phyloP scores from a whole-genome alignment of 2,797 vertebrate species.

The Parauchenoglanis ngamensis region DNA sequence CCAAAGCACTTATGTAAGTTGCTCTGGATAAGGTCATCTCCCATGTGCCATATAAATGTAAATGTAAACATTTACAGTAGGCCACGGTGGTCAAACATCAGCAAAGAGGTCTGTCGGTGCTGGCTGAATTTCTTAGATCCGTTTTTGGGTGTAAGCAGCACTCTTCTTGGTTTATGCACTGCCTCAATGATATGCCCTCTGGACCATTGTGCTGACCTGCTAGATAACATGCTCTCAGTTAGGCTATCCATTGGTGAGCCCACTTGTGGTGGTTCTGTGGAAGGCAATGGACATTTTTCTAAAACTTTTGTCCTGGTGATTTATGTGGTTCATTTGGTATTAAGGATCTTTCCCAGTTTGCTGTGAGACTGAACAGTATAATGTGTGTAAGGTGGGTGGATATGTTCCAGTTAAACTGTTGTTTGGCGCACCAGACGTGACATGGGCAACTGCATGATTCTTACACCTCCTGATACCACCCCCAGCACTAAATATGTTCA shows the following conservation, averaged over 20 bases:
- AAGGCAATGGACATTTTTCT: background rate
- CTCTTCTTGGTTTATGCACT: background rate
- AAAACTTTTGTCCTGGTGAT: background rate
- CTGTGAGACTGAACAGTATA: background rate
- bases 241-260: background rate
- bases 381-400: background rate
- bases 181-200: background rate
- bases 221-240: background rate
- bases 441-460: background rate
- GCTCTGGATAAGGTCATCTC: too few species aligned
- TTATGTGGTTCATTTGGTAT: background rate
- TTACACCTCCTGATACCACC: slow-evolving; percentile 46
- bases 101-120: background rate
- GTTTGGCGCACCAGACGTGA: background rate
- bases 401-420: background rate
- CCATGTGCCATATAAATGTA: too few species aligned
- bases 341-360: background rate
- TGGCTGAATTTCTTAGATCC: background rate
- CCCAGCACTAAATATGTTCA: slow-evolving; percentile 35
- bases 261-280: background rate
- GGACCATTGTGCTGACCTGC: background rate
- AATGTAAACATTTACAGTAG: background rate
- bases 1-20: too few species aligned
- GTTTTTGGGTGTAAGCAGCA: background rate
- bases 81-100: background rate